These are phyloP conservation scores for Coelopa frigida DNA, from an alignment of 1,140 invertebrate genomes.

Conservation along the genomic window DNA sequence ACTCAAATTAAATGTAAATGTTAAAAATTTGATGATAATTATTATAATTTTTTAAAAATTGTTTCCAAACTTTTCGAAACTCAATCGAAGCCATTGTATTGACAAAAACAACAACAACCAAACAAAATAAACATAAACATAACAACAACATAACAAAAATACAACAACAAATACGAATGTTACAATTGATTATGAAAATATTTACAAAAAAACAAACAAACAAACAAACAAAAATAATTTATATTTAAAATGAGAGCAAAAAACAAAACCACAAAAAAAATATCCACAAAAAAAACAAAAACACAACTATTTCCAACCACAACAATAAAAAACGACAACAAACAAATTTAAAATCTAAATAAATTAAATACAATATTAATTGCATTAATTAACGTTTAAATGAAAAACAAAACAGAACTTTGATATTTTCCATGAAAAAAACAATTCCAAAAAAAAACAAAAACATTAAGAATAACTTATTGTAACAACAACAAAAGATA, in stretches of 20 bases:
- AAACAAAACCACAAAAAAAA: conserved; percentile 14
- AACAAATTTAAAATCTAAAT: too few species aligned
- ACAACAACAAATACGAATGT: conserved; percentile 10
- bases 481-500: conserved; percentile 16
- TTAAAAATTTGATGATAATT: conserved; percentile 45
- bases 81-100: conserved; percentile 13
- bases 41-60: conserved; percentile 45
- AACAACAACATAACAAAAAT: too few species aligned
- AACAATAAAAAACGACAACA: too few species aligned
- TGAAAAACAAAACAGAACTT: too few species aligned
- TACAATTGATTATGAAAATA: background rate
- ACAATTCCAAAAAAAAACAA: too few species aligned
- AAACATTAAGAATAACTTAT: conserved; percentile 15
- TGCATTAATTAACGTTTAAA: too few species aligned
- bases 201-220: conserved; percentile 7
- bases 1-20: conserved; percentile 46
- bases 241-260: conserved; percentile 42
- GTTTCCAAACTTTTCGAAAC: too few species aligned
- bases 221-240: conserved; percentile 13
- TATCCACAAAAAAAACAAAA: too few species aligned
- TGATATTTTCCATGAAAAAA: too few species aligned
- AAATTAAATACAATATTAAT: too few species aligned
- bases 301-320: too few species aligned
- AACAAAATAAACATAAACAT: too few species aligned
- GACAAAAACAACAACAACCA: conserved; percentile 17